Evolutionary conservation across 2,888 invertebrate species (phyloP).

Genomic region (Podotricha telesiphe): DNA sequence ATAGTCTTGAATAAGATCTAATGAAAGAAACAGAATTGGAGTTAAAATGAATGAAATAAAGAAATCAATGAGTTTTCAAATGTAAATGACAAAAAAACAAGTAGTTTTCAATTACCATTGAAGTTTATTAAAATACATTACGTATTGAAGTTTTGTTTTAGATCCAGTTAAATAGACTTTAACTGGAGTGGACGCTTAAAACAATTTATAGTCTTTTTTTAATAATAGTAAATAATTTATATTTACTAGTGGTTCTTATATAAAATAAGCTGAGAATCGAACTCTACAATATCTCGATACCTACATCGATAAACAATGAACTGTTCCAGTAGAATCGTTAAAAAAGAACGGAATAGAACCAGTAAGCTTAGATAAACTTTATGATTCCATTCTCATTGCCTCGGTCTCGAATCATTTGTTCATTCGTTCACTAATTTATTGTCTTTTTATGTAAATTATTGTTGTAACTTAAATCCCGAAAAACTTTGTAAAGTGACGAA

Average conservation of each 20-base stretch:
- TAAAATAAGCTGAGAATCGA: not conserved
- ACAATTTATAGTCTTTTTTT: not conserved
- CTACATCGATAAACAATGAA: not conserved
- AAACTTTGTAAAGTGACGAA: not conserved
- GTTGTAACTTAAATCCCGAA: not conserved
- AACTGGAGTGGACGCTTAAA: not conserved
- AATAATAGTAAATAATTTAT: constrained; percentile 1
- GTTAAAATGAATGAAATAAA: not conserved
- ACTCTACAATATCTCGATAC: not conserved
- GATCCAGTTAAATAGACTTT: not conserved
- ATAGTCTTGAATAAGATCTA: not conserved
- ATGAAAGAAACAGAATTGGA: not conserved
- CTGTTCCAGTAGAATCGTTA: constrained; percentile 5
- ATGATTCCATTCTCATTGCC: not conserved
- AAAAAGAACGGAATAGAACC: constrained; percentile 15
- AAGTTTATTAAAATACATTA: not conserved
- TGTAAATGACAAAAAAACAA: too few relatives aligned
- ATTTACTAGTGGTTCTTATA: not conserved
- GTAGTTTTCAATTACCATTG: not conserved
- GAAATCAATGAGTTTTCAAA: too few relatives aligned
- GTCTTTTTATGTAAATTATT: not conserved
- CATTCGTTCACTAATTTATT: not conserved
- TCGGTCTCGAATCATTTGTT: constrained; percentile 8
- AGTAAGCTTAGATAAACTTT: constrained; percentile 17
- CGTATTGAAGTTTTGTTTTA: not conserved